A percentile compares a stretch with the other conserved stretches of the same genome.
Conservation (phyloP, 2,888 invertebrate genomes). For the Trachelus tabidus region DNA sequence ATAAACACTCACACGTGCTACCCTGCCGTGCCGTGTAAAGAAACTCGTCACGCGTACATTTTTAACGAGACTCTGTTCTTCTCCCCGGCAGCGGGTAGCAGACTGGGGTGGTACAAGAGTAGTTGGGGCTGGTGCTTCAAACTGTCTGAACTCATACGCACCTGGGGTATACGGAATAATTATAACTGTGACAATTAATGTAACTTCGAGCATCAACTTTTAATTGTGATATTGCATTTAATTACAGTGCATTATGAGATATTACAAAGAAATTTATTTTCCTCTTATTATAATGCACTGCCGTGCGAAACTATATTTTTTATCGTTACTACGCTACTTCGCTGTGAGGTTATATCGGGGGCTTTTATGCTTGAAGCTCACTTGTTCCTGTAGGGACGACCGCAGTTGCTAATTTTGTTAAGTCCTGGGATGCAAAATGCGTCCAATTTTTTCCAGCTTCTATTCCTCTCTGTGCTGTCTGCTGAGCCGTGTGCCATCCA, state of each 20-base stretch:
- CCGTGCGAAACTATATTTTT: not conserved
- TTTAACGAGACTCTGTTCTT: slow-evolving; percentile 47
- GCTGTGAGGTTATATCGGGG: not conserved
- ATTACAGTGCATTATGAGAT: not conserved
- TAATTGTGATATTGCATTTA: not conserved
- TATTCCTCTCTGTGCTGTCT: slow-evolving; percentile 24
- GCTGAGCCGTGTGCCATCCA: slow-evolving; percentile 26
- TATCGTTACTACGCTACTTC: not conserved
- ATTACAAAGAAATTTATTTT: not conserved
- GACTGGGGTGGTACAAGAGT: not conserved
- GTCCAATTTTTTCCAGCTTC: not conserved
- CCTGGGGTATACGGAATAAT: not conserved
- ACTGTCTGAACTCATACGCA: slow-evolving; percentile 5
- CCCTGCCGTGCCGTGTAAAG: slow-evolving; percentile 41
- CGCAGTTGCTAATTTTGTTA: not conserved
- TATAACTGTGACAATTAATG: not conserved
- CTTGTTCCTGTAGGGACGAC: not conserved
- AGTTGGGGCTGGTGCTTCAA: not conserved
- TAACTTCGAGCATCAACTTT: not conserved
- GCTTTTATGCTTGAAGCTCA: not conserved
- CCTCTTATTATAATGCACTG: not conserved
- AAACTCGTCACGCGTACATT: slow-evolving; percentile 51
- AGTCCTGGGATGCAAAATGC: not conserved
- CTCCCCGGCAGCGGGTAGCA: slow-evolving; percentile 2
- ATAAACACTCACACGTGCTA: slow-evolving; percentile 24